These are phyloP conservation scores for Poecilia wingei DNA, from an alignment of 2,797 vertebrate genomes.

Conservation along the genomic window DNA sequence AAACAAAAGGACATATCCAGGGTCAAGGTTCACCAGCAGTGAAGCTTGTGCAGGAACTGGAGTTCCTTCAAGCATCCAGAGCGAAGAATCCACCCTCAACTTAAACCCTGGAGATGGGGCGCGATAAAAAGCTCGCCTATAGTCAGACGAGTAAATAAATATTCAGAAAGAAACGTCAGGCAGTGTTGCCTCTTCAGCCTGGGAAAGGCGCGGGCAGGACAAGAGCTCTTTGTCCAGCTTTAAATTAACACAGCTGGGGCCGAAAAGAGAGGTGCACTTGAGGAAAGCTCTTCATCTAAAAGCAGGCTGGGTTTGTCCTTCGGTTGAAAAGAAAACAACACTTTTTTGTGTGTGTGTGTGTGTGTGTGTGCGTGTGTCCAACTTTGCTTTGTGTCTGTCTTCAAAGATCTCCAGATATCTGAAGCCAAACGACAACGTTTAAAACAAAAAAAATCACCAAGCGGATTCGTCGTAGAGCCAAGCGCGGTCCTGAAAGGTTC, in stretches of 20 bases:
- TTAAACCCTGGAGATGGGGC: slow-evolving; percentile 31
- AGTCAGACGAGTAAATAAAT: slow-evolving; percentile 68
- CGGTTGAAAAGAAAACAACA: slow-evolving; percentile 1
- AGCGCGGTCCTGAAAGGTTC: not conserved
- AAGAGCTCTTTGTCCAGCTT: slow-evolving; percentile 70
- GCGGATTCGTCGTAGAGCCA: not conserved
- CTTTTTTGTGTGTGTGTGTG: not conserved
- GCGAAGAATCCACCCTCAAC: slow-evolving; percentile 33
- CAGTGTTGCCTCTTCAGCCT: slow-evolving; percentile 65
- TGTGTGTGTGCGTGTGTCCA: not conserved
- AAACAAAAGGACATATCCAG: not conserved
- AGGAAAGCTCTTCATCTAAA: slow-evolving; percentile 45
- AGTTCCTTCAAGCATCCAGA: slow-evolving; percentile 22
- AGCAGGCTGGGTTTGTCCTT: slow-evolving; percentile 22
- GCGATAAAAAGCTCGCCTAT: slow-evolving; percentile 62
- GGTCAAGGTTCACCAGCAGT: slow-evolving; percentile 8
- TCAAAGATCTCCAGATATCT: not conserved
- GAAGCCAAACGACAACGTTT: not conserved
- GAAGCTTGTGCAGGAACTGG: slow-evolving; percentile 6
- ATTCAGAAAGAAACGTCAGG: slow-evolving; percentile 73
- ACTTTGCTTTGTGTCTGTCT: not conserved
- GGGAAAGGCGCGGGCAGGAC: slow-evolving; percentile 79
- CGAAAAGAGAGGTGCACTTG: slow-evolving; percentile 57
- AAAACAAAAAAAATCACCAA: not conserved
- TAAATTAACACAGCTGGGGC: slow-evolving; percentile 62